Percentiles rank a stretch among this genome's conserved stretches.
Conservation (phyloP, 2,888 invertebrate species). For the Papilio demoleus region DNA sequence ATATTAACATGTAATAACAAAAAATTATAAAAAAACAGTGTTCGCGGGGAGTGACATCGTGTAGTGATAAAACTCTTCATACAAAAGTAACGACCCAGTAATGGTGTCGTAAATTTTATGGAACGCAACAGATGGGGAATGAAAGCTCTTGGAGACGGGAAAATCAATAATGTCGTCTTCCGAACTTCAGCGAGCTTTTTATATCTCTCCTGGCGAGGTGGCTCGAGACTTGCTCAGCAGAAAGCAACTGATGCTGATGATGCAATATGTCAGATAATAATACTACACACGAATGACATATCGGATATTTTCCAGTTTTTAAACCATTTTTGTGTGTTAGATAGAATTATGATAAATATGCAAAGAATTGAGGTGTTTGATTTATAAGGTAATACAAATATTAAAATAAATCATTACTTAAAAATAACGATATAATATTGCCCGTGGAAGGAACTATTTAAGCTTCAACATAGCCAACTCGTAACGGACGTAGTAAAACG, state of each 20-base stretch:
- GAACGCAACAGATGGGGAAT: constrained; percentile 82
- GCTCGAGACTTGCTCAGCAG: constrained; percentile 52
- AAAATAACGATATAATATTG: constrained; percentile 39
- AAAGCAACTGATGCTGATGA: constrained; percentile 11
- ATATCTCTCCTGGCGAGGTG: constrained; percentile 59
- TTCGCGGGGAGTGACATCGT: constrained; percentile 63
- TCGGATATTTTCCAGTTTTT: no score
- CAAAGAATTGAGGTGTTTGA: no score
- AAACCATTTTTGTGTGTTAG: no score
- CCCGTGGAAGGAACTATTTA: constrained; percentile 48
- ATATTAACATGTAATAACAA: constrained; percentile 57
- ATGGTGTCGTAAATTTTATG: constrained; percentile 81
- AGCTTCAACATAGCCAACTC: constrained; percentile 47
- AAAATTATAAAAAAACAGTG: constrained; percentile 61
- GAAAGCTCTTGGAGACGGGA: constrained; percentile 73
- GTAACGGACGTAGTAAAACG: constrained; percentile 55
- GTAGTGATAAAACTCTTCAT: constrained; percentile 76
- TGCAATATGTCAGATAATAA: constrained; percentile 5
- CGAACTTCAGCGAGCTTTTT: constrained; percentile 66
- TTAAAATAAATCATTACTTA: neutral
- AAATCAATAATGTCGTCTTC: constrained; percentile 79
- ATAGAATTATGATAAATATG: neutral
- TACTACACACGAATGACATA: neutral
- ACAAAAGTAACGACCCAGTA: constrained; percentile 80
- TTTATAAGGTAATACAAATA: no score